A percentile compares a stretch with the other conserved stretches of the same genome.
phyloP scores from a whole-genome alignment of 2,797 vertebrate species.

The Poeciliopsis turneri region DNA sequence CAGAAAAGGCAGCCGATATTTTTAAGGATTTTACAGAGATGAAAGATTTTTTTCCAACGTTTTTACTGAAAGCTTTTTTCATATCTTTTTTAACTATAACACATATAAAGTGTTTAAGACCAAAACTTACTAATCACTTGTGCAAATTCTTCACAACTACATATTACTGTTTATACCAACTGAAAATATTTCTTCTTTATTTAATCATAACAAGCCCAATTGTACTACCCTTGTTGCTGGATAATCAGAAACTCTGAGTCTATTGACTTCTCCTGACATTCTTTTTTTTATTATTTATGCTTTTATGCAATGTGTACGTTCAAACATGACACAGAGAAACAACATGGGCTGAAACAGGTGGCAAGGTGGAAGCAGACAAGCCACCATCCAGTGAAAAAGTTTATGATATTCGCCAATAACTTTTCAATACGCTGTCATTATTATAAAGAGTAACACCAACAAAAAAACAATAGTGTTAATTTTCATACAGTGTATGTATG shows the following conservation, averaged over 20 bases:
- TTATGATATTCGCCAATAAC: background rate
- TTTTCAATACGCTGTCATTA: background rate
- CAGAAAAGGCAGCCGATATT: background rate
- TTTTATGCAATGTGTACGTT: background rate
- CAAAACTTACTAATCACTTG: background rate
- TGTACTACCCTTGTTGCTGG: background rate
- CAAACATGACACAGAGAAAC: background rate
- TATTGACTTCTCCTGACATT: background rate
- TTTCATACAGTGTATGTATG: background rate
- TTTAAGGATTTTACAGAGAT: background rate
- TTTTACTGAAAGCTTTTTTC: slow-evolving; percentile 1
- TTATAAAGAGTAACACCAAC: background rate
- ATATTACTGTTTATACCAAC: background rate
- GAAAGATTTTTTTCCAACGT: background rate
- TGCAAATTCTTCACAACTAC: background rate
- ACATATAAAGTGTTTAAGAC: background rate
- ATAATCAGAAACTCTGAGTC: background rate
- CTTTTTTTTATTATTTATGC: background rate
- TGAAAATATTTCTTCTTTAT: background rate
- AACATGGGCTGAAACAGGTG: background rate
- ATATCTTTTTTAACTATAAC: background rate
- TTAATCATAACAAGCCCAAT: background rate
- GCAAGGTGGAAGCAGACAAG: background rate
- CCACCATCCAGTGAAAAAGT: background rate
- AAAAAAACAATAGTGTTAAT: background rate